These are phyloP conservation scores for Bellardia bayeri DNA, from an alignment of 2,888 invertebrate species.

Conservation along the genomic window DNA sequence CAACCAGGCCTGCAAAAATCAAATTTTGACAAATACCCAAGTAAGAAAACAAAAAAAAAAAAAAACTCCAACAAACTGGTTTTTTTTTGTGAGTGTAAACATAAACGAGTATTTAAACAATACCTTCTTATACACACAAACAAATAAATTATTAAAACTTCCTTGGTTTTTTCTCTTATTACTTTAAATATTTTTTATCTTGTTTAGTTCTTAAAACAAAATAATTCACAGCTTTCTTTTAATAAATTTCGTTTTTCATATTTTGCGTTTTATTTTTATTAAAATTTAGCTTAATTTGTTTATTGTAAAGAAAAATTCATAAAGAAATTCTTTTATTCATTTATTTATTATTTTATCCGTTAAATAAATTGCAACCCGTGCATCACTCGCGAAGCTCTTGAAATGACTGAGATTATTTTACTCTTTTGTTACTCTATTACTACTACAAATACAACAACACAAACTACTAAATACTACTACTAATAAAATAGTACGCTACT, in stretches of 20 bases:
- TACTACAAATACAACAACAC: constrained; percentile 5
- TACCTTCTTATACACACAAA: not conserved
- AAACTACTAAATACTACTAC: constrained; percentile 19
- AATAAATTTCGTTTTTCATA: constrained; percentile 11
- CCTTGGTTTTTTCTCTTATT: constrained; percentile 21
- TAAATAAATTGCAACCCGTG: constrained; percentile 53
- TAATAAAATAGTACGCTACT: constrained; percentile 30
- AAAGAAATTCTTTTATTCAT: not conserved
- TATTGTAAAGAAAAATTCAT: not conserved
- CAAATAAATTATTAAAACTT: constrained; percentile 11
- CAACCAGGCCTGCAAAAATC: constrained; percentile 13
- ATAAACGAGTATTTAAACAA: constrained; percentile 17
- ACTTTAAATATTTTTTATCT: constrained; percentile 16
- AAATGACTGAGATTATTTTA: constrained; percentile 73
- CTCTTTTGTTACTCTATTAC: constrained; percentile 50
- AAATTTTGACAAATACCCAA: not conserved
- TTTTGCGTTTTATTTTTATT: constrained; percentile 57
- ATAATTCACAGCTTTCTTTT: constrained; percentile 10
- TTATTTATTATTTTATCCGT: constrained; percentile 45
- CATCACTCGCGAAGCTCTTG: constrained; percentile 71
- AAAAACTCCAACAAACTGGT: constrained; percentile 53
- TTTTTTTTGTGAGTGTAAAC: constrained; percentile 50
- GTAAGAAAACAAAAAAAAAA: not conserved
- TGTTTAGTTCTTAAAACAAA: constrained; percentile 8
- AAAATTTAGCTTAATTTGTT: constrained; percentile 26